A percentile compares a stretch with the other conserved stretches of the same genome.
Conservation (phyloP, 2,888 invertebrate genomes). For the Cephonodes hylas region DNA sequence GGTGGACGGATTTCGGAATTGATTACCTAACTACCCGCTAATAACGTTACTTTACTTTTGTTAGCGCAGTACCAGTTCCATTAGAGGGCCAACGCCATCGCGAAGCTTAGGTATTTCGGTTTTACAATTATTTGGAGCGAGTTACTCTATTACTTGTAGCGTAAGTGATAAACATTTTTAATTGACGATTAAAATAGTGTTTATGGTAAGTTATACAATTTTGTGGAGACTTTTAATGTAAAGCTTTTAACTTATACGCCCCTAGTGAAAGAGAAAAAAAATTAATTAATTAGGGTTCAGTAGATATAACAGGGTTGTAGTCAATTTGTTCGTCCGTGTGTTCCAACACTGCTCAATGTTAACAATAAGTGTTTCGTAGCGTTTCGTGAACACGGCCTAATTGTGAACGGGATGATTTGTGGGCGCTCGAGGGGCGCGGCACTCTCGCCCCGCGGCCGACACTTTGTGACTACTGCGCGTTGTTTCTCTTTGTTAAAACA, state of each 20-base stretch:
- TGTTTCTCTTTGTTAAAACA: too few species aligned
- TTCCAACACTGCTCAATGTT: conserved; percentile 74
- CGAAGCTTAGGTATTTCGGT: conserved; percentile 31
- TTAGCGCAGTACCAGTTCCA: neutral
- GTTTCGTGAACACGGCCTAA: conserved; percentile 66
- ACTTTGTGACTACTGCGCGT: too few species aligned
- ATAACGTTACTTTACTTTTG: conserved; percentile 11
- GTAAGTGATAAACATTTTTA: conserved; percentile 57
- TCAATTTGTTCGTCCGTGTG: conserved; percentile 76
- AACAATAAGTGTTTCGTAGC: conserved; percentile 61
- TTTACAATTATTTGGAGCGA: conserved; percentile 30
- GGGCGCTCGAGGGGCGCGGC: neutral
- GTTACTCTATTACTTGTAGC: conserved; percentile 46
- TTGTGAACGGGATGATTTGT: conserved; percentile 13
- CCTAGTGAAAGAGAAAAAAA: conserved; percentile 49
- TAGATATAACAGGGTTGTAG: conserved; percentile 72
- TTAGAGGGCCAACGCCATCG: neutral
- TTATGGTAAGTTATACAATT: conserved; percentile 73
- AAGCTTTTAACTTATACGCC: conserved; percentile 73
- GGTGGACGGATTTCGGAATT: conserved; percentile 75
- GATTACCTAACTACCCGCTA: conserved; percentile 38
- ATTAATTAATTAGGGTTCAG: conserved; percentile 65
- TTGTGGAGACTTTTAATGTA: conserved; percentile 73
- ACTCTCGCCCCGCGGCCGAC: neutral
- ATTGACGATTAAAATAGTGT: conserved; percentile 55